A percentile compares a stretch with the other conserved stretches of the same genome.
These are phyloP conservation scores for Hemistola chrysoprasaria DNA, from an alignment of 2,888 invertebrate species.

Conservation along the genomic window DNA sequence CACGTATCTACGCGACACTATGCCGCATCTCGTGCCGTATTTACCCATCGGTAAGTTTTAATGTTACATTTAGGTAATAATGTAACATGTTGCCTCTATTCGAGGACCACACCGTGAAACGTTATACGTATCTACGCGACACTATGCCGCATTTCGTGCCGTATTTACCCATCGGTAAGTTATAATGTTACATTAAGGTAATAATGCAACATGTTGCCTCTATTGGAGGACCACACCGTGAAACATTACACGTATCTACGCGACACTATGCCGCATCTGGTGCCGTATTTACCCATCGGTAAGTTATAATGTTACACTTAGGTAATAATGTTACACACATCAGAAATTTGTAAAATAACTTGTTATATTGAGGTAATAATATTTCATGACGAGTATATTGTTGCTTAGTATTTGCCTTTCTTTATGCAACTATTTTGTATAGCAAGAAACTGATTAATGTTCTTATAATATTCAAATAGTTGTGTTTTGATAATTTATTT, in stretches of 20 bases:
- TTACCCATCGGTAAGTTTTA: slow-evolving; percentile 73
- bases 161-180: too few relatives aligned
- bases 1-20: slow-evolving; percentile 94
- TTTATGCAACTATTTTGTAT: too few relatives aligned
- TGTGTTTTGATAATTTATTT: too few relatives aligned
- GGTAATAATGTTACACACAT: not conserved
- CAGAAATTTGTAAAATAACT: too few relatives aligned
- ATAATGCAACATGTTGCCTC: slow-evolving; percentile 63
- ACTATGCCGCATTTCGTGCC: slow-evolving; percentile 86
- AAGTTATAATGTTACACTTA: not conserved
- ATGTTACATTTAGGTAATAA: not conserved
- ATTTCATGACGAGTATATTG: too few relatives aligned
- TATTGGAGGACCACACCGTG: slow-evolving; percentile 48
- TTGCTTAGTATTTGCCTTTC: too few relatives aligned
- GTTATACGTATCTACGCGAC: slow-evolving; percentile 64
- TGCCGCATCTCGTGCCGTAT: slow-evolving; percentile 94
- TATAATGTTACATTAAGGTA: not conserved
- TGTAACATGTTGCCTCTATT: slow-evolving; percentile 76
- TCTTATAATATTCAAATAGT: too few relatives aligned
- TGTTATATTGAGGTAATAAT: too few relatives aligned
- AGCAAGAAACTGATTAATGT: too few relatives aligned
- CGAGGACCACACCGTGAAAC: too few relatives aligned
- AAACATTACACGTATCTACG: too few relatives aligned
- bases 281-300: too few relatives aligned
- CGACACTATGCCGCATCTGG: slow-evolving; percentile 89